Percentiles rank a stretch among this genome's conserved stretches.
These are phyloP conservation scores for Asarcornis scutulata DNA, from an alignment of 2,113 vertebrate genomes.

Conservation along the genomic window DNA sequence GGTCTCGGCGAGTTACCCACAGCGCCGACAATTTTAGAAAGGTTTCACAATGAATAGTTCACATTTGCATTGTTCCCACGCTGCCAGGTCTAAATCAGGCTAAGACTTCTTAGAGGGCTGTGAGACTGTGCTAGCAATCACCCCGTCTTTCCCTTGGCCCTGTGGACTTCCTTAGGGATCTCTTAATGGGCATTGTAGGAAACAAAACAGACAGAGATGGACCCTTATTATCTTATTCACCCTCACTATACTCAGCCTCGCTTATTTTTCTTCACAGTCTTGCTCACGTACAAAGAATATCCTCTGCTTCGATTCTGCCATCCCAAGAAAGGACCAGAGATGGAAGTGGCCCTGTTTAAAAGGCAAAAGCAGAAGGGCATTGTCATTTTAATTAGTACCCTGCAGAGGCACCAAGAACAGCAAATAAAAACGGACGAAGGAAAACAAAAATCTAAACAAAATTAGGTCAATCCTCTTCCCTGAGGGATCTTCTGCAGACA, in stretches of 20 bases:
- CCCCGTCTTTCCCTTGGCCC: fast-evolving
- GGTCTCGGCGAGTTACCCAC: not conserved
- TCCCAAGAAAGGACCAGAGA: slow-evolving; percentile 4
- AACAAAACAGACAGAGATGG: not conserved
- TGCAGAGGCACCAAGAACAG: slow-evolving; percentile 23
- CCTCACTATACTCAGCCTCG: not conserved
- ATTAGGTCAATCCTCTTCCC: slow-evolving; percentile 60
- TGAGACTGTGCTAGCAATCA: not conserved
- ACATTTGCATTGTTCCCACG: not conserved
- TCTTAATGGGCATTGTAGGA: not conserved
- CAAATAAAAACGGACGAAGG: slow-evolving; percentile 51
- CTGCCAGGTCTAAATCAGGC: not conserved
- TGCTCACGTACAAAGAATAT: not conserved
- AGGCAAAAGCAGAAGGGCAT: slow-evolving; percentile 40
- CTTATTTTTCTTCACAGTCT: not conserved
- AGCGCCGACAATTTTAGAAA: not conserved
- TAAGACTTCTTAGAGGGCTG: not conserved
- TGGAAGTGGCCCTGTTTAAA: slow-evolving; percentile 25
- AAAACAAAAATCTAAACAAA: slow-evolving; percentile 61
- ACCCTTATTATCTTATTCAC: not conserved
- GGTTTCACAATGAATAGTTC: not conserved
- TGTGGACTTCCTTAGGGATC: not conserved
- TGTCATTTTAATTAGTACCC: slow-evolving; percentile 65
- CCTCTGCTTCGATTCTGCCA: not conserved
- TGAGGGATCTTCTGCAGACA: slow-evolving; percentile 20